These are phyloP conservation scores for Nebria salina DNA, from an alignment of 2,888 invertebrate species.

Conservation along the genomic window DNA sequence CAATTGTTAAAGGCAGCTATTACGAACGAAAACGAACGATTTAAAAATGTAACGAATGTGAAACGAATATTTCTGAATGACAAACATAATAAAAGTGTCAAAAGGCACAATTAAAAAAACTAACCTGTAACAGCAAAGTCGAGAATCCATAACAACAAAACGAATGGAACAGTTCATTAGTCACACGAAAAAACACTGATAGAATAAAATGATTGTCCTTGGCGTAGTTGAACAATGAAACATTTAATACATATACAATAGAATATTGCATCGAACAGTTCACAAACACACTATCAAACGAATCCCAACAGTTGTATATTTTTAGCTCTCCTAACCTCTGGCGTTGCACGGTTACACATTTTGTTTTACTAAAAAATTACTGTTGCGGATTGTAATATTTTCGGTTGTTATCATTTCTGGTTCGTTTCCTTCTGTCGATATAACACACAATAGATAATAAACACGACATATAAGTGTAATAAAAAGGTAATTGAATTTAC, in stretches of 20 bases:
- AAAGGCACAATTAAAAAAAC: background rate
- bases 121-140: constrained; percentile 24
- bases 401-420: constrained; percentile 3
- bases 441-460: constrained; percentile 7
- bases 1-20: background rate
- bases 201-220: constrained; percentile 13
- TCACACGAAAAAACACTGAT: constrained; percentile 15
- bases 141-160: constrained; percentile 12
- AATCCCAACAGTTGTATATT: constrained; percentile 24
- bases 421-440: background rate
- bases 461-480: constrained; percentile 34
- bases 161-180: constrained; percentile 26
- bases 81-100: background rate
- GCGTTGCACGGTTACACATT: constrained; percentile 13
- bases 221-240: constrained; percentile 7
- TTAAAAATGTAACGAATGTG: background rate
- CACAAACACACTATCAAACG: constrained; percentile 15
- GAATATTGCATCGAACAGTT: constrained; percentile 16
- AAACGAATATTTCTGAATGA: background rate
- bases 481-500: constrained; percentile 43
- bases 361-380: constrained; percentile 10
- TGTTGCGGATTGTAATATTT: constrained; percentile 2
- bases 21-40: background rate
- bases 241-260: constrained; percentile 8
- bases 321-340: constrained; percentile 39